Conservation (phyloP, 2,113 vertebrate genomes). For the Symphodus melops region DNA sequence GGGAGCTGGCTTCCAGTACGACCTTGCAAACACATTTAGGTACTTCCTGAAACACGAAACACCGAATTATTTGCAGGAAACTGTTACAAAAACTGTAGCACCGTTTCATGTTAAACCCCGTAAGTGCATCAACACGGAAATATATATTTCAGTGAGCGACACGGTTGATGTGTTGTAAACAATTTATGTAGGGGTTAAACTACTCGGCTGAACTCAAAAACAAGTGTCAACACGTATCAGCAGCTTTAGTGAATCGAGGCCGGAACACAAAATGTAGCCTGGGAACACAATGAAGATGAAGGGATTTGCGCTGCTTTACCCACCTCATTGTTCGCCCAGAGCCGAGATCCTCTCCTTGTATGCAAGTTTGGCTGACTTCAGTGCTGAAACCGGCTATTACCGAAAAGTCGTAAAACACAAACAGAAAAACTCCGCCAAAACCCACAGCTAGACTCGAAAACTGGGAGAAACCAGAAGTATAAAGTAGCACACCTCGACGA, state of each 20-base stretch:
- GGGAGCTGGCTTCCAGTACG: background rate
- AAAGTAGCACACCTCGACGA: conserved; percentile 81
- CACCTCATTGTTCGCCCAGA: conserved; percentile 84
- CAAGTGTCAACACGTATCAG: background rate
- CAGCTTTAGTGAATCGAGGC: conserved; percentile 37
- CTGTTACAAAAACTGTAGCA: conserved; percentile 25
- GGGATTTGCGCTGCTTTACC: conserved; percentile 75
- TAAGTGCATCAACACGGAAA: conserved; percentile 12
- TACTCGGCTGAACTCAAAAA: background rate
- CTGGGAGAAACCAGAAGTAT: conserved; percentile 65
- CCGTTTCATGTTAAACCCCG: background rate
- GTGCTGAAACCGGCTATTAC: conserved; percentile 45
- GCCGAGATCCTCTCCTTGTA: conserved; percentile 74
- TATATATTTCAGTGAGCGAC: background rate
- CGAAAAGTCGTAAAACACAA: conserved; percentile 50
- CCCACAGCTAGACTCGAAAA: conserved; percentile 72
- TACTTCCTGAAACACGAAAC: conserved; percentile 4
- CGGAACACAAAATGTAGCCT: conserved; percentile 51
- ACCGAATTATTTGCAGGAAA: background rate
- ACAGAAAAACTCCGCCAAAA: conserved; percentile 23
- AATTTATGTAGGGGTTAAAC: background rate
- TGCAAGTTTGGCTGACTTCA: conserved; percentile 72
- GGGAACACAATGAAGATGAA: conserved; percentile 72
- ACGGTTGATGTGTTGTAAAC: background rate
- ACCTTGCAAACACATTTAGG: background rate